Conservation (phyloP, 2,797 vertebrate genomes). For the Antennarius maculatus region DNA sequence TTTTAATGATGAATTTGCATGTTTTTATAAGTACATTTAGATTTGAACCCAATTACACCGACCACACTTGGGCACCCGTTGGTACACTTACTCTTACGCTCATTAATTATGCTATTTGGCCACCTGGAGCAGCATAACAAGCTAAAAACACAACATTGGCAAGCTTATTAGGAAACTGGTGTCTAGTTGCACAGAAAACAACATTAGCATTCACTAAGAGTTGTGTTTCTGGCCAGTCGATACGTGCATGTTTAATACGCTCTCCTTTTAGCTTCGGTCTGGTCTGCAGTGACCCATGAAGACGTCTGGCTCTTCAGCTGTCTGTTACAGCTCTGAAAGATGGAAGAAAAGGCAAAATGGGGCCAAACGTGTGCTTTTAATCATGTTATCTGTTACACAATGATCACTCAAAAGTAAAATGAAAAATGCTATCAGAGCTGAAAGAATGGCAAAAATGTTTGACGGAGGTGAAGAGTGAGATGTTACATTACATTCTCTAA, state of each 20-base stretch:
- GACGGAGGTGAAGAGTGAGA: slow-evolving; percentile 22
- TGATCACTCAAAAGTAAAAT: not conserved
- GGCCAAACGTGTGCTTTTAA: too few relatives aligned
- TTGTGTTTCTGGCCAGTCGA: too few relatives aligned
- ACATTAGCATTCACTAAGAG: too few relatives aligned
- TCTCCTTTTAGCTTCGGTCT: not conserved
- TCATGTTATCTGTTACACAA: too few relatives aligned
- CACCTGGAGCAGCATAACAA: not conserved
- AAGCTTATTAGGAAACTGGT: not conserved
- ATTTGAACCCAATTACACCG: not conserved
- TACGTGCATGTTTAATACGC: too few relatives aligned
- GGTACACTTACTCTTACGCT: too few relatives aligned
- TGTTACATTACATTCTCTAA: slow-evolving; percentile 30
- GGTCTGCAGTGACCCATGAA: not conserved
- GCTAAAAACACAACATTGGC: not conserved
- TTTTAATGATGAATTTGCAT: not conserved
- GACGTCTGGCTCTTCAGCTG: not conserved
- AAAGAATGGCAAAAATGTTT: slow-evolving; percentile 1
- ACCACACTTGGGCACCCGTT: not conserved
- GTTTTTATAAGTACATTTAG: not conserved
- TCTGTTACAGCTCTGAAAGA: not conserved
- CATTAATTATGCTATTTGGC: not conserved
- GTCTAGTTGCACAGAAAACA: too few relatives aligned
- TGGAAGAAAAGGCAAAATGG: too few relatives aligned
- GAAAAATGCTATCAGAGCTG: too few relatives aligned